Evolutionary conservation across 2,113 vertebrate genomes (phyloP).

Genomic region (Rhinolophus sinicus): DNA sequence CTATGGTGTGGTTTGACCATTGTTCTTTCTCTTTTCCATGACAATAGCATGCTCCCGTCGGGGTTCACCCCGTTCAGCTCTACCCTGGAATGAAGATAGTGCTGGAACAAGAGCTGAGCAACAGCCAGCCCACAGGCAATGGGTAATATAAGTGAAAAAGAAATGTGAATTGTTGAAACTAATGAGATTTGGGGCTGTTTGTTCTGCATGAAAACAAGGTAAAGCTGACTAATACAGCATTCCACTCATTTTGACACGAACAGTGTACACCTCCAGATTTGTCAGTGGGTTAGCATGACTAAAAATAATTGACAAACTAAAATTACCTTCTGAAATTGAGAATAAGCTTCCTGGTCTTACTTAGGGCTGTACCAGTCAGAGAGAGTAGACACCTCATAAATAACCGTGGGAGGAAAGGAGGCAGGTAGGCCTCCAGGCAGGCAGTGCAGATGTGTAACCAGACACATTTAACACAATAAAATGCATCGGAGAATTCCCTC

Average conservation of each 20-base stretch:
- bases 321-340: not conserved
- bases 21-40: not conserved
- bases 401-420: not conserved
- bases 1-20: rapidly evolving
- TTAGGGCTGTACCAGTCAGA: not conserved
- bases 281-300: not conserved
- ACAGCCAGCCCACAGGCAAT: rapidly evolving
- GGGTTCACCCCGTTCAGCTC: not conserved
- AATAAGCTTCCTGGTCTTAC: not conserved
- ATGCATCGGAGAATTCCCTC: not conserved
- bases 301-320: not conserved
- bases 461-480: not conserved
- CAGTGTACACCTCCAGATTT: not conserved
- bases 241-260: not conserved
- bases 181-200: too few relatives aligned
- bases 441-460: not conserved
- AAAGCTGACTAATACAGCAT: not conserved
- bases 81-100: not conserved
- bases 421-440: not conserved
- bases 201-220: not conserved
- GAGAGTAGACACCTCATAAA: rapidly evolving
- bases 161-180: not conserved
- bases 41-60: rapidly evolving
- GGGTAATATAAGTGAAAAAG: rapidly evolving
- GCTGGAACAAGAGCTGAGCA: not conserved